Evolutionary conservation across 1,140 invertebrate genomes (phyloP).

Genomic region (Apis laboriosa): DNA sequence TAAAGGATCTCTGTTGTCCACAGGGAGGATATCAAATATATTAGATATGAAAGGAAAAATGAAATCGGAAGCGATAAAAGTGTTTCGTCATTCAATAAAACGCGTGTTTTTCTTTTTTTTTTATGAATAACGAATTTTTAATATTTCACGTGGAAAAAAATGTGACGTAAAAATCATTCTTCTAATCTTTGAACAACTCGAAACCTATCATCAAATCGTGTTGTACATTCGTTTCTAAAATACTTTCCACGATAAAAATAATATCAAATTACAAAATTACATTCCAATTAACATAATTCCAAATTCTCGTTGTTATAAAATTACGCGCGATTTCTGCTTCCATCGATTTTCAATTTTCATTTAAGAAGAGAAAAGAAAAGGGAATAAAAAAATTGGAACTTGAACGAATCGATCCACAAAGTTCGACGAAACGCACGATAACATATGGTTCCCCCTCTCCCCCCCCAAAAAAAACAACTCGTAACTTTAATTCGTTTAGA

Average conservation of each 20-base stretch:
- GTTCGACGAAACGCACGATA: neutral
- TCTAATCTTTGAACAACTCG: no score
- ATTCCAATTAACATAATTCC: no score
- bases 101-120: neutral
- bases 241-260: no score
- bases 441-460: neutral
- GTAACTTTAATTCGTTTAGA: conserved; percentile 9
- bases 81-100: neutral
- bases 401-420: neutral
- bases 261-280: no score
- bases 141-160: neutral
- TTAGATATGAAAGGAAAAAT: neutral
- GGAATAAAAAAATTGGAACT: neutral
- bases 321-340: neutral
- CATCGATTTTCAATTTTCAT: neutral
- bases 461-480: neutral
- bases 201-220: no score
- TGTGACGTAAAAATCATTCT: no score
- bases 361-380: neutral
- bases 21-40: neutral
- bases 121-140: neutral
- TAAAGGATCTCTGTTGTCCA: neutral
- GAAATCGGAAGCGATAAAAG: neutral
- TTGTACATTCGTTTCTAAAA: no score
- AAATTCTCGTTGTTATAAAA: no score